Base-by-base conservation (phyloP, 2,113 vertebrate genomes). In the Phoxinus phoxinus region DNA sequence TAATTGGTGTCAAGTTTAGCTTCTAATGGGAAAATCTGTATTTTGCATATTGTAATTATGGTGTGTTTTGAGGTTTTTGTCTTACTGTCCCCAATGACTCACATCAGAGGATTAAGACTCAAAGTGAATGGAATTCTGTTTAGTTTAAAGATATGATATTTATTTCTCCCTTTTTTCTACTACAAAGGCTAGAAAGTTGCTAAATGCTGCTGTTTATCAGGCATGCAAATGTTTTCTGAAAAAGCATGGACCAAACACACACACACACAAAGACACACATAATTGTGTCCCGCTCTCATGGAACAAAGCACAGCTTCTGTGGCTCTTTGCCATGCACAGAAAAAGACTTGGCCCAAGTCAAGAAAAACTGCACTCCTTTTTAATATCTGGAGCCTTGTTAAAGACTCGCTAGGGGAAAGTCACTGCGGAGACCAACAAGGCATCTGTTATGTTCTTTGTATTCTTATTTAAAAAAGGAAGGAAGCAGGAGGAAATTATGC, bases 261-360 rank as follows among this genome's bases (percentile, higher is more conserved):
- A 25, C 51, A n/a, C 72, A 63, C 13, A 37, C n/a, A 48, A n/a
- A 35, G 4, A 65, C 59, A 61, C 46, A 44, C 13, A 61, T 61
- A 35, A 86, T 65, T 87, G 83, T 88, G 91, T 88, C 91, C 86
- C 90, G 91, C 93, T 92, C 92, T 93, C 77, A 90, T 80, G 78
- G 79, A 93, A 93, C 92, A 93, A 92, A 93, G 90, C 90, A 87
- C 72, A 58, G 85, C 90, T 91, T 88, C 72, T 73, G 91, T 93
- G 91, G 91, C 92, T 87, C 86, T 87, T 90, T 91, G 91, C 88
- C 93, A 91, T 87, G 72, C 85, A 91, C 91, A 91, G 92, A 86
- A 93, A 92, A 79, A 91, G 91, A 86, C 84, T 67, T 89, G 85
- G 86, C 86, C 79, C 67, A 75, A 85, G 67, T 87, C 89, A 87